Base-by-base conservation (phyloP, 2,797 vertebrate species). In the Argya squamiceps region DNA sequence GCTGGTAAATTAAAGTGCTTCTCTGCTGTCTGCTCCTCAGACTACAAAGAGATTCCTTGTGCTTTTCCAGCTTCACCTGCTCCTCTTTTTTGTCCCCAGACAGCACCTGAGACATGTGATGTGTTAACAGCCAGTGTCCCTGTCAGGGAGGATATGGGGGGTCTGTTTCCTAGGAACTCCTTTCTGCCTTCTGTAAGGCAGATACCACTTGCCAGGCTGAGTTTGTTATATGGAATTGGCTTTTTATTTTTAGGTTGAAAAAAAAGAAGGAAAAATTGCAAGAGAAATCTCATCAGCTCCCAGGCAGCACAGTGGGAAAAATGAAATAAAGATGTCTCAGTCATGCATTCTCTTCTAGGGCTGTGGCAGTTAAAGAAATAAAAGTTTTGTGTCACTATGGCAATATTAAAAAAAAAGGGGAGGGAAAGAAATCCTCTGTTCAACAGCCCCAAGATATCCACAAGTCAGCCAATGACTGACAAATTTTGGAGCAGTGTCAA, bases 241-340 rank as follows among this genome's bases (percentile, higher is more conserved):
- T 85, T 83, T 74, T 96, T 64, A 74, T 26, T 78, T 89, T 89
- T 50, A 88, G 26, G 39, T n/a, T 88, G 9, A 60, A 49, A 64
- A 27, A 26, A 60, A 11, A 23, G 19, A 17, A 46, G n/a, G n/a
- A 58, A 39, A 67, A 89, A 44, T 21, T 34, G 63, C 62, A 84
- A 88, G 92, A 96, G 96, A 77, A 96, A 69, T 88, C 91, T 94
- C 89, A 88, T 79, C 85, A 89, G 84, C 39, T 96, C 80, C 85
- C 32, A 74, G 19, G 56, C 68, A 92, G 64, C 67, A 76, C 39
- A 69, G 9, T 7, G 30, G 30, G 49, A 53, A 73, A 29, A 65
- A 55, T 18, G 50, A 68, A 89, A 71, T 41, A n/a, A 88, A 84
- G 46, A n/a, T 14, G 53, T 87, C 32, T 60, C 50, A 46, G 65